Evolutionary conservation across 2,888 invertebrate genomes (phyloP).

Genomic region (Ceramica pisi): DNA sequence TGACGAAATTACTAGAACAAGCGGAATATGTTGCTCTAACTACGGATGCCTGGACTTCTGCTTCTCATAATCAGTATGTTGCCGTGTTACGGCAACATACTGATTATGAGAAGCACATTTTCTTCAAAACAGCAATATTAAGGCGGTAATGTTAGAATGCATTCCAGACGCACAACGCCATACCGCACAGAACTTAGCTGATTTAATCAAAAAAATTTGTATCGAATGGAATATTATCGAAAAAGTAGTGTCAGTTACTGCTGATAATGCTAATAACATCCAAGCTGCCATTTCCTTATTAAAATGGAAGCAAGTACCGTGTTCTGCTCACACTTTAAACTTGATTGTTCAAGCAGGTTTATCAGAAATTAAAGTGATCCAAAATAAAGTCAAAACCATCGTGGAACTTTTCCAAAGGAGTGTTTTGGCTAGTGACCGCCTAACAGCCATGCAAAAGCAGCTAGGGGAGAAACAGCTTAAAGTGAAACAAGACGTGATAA

Average conservation of each 20-base stretch:
- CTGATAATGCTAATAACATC: not conserved
- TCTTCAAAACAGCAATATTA: constrained; percentile 5
- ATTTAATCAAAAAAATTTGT: not conserved
- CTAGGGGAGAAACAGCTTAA: not conserved
- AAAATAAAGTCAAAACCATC: not conserved
- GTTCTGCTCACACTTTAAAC: not conserved
- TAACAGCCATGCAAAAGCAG: too few species aligned
- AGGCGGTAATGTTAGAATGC: constrained; percentile 18
- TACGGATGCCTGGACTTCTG: constrained; percentile 16
- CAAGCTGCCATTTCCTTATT: not conserved
- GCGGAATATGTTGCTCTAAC: constrained; percentile 9
- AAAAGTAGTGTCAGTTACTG: not conserved
- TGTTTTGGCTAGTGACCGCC: too few species aligned
- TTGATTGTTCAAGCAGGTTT: not conserved
- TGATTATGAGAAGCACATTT: constrained; percentile 9
- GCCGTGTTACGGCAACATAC: too few species aligned
- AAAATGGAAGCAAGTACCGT: constrained; percentile 1
- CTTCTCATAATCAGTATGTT: not conserved
- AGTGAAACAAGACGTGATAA: too few species aligned
- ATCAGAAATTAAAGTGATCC: not conserved
- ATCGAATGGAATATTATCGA: not conserved
- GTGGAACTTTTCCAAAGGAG: not conserved
- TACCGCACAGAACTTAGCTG: constrained; percentile 12
- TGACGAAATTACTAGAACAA: not conserved
- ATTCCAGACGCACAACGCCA: constrained; percentile 14